phyloP scores from a whole-genome alignment of 1,140 invertebrate species.

The Olivierus martensii region DNA sequence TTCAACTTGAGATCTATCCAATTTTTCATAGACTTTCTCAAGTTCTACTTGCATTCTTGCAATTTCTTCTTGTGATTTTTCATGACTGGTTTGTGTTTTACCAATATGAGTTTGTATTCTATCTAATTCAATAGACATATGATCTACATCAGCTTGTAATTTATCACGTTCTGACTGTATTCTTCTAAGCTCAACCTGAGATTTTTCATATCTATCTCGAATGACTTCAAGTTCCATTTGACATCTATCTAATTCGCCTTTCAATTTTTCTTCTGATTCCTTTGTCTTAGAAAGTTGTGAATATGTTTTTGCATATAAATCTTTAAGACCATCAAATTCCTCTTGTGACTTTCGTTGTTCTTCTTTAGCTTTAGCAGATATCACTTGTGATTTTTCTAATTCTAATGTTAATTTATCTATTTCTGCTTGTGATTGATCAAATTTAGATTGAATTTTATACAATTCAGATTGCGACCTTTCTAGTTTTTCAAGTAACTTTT shows the following conservation, averaged over 20 bases:
- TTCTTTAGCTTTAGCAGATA: slow-evolving; percentile 63
- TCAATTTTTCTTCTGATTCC: slow-evolving; percentile 79
- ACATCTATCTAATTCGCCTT: slow-evolving; percentile 67
- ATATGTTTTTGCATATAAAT: slow-evolving; percentile 70
- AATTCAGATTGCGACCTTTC: slow-evolving; percentile 76
- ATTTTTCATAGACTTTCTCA: slow-evolving; percentile 79
- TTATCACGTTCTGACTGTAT: slow-evolving; percentile 74
- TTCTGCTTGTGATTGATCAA: slow-evolving; percentile 71
- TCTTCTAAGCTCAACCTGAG: slow-evolving; percentile 64
- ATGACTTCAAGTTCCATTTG: slow-evolving; percentile 66
- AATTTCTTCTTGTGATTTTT: slow-evolving; percentile 75
- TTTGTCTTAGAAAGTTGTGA: slow-evolving; percentile 68
- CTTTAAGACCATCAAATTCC: slow-evolving; percentile 62
- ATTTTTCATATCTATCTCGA: slow-evolving; percentile 76
- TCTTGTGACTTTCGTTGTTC: slow-evolving; percentile 73
- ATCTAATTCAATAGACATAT: slow-evolving; percentile 58
- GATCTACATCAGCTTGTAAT: slow-evolving; percentile 61
- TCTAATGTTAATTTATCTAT: slow-evolving; percentile 71
- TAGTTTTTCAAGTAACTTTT: slow-evolving; percentile 83
- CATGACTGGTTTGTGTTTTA: slow-evolving; percentile 65
- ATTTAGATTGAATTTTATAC: slow-evolving; percentile 69
- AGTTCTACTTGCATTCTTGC: slow-evolving; percentile 68
- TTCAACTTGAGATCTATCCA: slow-evolving; percentile 67
- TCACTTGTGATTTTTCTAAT: slow-evolving; percentile 63
- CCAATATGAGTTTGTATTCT: slow-evolving; percentile 52